phyloP scores from a whole-genome alignment of 92 coral and sea anemone species.

The Metridium senile region DNA sequence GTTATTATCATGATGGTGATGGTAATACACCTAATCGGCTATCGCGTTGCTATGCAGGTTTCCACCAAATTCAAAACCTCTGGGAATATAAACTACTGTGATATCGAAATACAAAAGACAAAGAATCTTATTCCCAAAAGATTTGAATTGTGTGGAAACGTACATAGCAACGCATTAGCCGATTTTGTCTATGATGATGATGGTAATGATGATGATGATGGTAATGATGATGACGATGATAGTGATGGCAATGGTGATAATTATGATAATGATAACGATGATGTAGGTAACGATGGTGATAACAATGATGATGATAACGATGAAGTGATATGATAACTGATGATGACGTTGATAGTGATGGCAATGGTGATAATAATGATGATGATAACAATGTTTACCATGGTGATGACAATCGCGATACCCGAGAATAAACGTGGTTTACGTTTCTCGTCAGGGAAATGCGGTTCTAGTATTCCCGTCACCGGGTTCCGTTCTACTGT shows the following conservation, averaged over 20 bases:
- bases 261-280: background rate
- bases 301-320: background rate
- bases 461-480: constrained; percentile 99
- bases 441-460: constrained; percentile 96
- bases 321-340: background rate
- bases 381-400: constrained; percentile 52
- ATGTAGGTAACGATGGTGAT: background rate
- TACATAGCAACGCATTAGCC: too few species aligned
- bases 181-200: background rate
- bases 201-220: background rate
- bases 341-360: background rate
- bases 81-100: too few species aligned
- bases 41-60: too few species aligned
- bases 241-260: background rate
- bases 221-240: background rate
- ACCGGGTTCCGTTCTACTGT: constrained; percentile 99
- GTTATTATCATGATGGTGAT: background rate
- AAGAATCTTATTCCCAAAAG: too few species aligned
- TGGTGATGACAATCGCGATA: constrained; percentile 97
- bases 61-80: too few species aligned
- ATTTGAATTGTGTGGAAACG: too few species aligned
- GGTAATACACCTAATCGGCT: too few species aligned
- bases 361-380: background rate
- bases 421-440: constrained; percentile 95
- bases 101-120: too few species aligned